Evolutionary conservation across 2,797 vertebrate genomes (phyloP), one percentile per base, ranked within the genome.

Genomic region (Mastacembelus armatus): DNA sequence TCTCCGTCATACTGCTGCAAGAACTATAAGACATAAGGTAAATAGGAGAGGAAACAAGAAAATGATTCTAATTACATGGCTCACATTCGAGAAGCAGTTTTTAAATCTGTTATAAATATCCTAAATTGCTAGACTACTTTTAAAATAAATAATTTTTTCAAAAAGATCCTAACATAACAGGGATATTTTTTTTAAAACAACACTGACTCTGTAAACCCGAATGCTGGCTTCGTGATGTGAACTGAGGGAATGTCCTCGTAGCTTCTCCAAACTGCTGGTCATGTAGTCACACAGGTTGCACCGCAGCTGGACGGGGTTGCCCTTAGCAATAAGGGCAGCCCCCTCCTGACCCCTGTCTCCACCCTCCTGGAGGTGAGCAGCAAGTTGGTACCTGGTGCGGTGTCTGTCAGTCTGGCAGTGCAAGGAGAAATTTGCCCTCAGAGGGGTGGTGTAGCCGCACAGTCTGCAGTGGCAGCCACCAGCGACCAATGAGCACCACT

Each of bases 361-460:
- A 5, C 88, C 91, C 73, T 91, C 92, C 71, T 90, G 96, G 89
- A 99, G 95, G 78, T 99, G 98, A 61, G 98, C 97, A 47, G 97
- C 96, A 43, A 99, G 95, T 92, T 99, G 98, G 94, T 96, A 98
- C 24, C 98, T 95, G 92, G 96, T 96, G 76, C 98, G 93, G 0
- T 99, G 98, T 83, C 98, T 95, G 90, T 99, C 98, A 0, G 97
- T 99, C 94, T 99, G 98, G 79, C 98, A 99, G 92, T 99, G 98
- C 76, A 99, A 93, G 84, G 98, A 97, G 91, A 99, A 99, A 92
- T 99, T 99, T 66, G 98, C 97, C 89, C 97, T 97, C 87, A 99
- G 95, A 62, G 97, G 97, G 0, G 97, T 99, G 91, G 96, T 98
- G 89, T 99, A 99, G 68, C 96, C 96, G 71, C 98, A 99, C 61